A percentile compares a stretch with the other conserved stretches of the same genome.
Conservation (phyloP, 2,113 vertebrate genomes). For the Equus przewalskii region DNA sequence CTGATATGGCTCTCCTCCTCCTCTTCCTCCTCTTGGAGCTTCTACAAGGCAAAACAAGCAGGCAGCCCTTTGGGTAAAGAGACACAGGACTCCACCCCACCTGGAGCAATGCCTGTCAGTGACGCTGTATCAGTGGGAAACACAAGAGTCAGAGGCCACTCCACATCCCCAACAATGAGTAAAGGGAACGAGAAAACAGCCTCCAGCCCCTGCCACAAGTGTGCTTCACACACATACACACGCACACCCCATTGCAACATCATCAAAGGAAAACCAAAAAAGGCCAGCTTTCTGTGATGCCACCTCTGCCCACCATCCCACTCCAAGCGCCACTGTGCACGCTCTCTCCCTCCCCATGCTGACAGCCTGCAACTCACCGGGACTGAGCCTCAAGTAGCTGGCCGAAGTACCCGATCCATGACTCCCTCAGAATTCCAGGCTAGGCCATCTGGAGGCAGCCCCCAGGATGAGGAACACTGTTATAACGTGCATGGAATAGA, state of each 20-base stretch:
- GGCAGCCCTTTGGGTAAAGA: background rate
- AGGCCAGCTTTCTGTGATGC: background rate
- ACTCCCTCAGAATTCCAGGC: background rate
- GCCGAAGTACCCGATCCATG: no score
- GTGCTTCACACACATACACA: background rate
- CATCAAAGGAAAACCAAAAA: background rate
- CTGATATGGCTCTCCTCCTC: background rate
- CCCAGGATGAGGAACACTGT: no score
- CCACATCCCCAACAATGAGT: background rate
- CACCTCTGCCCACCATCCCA: background rate
- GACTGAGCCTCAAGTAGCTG: no score
- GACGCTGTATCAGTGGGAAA: background rate
- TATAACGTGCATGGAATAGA: no score
- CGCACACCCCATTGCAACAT: background rate
- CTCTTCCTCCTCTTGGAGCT: constrained; percentile 24
- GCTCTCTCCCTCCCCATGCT: no score
- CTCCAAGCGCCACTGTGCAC: no score
- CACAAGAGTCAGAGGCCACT: background rate
- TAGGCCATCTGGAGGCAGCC: no score
- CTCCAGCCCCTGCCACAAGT: background rate
- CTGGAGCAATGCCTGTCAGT: background rate
- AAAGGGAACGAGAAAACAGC: background rate
- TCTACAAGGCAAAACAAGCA: constrained; percentile 69
- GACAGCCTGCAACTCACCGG: no score
- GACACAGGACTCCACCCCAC: background rate